Conservation (phyloP, 1,140 invertebrate species). For the Calephelis virginiensis region DNA sequence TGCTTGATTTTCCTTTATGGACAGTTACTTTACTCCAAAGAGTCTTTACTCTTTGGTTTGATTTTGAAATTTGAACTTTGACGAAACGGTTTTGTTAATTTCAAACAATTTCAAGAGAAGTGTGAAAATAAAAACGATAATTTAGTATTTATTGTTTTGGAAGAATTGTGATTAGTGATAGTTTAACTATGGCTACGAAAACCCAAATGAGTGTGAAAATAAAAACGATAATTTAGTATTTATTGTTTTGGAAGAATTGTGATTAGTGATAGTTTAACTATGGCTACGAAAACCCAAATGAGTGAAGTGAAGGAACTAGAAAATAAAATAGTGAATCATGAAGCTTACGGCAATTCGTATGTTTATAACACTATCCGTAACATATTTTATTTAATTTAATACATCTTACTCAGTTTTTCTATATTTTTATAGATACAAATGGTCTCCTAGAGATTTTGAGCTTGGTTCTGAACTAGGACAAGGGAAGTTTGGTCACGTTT, state of each 20-base stretch:
- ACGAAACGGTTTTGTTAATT: no score
- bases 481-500: slow-evolving; percentile 96
- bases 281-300: slow-evolving; percentile 37
- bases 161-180: slow-evolving; percentile 21
- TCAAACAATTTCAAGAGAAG: no score
- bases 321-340: slow-evolving; percentile 61
- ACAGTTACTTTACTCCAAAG: no score
- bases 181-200: slow-evolving; percentile 38
- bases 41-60: no score
- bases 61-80: no score
- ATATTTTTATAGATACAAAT: slow-evolving; percentile 81
- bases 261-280: slow-evolving; percentile 28
- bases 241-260: neutral
- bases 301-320: slow-evolving; percentile 52
- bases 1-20: no score
- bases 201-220: slow-evolving; percentile 17
- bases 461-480: slow-evolving; percentile 90
- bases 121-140: no score
- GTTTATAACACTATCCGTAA: slow-evolving; percentile 20
- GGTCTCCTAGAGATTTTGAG: slow-evolving; percentile 90
- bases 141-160: no score
- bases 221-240: no score
- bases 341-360: slow-evolving; percentile 63
- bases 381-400: neutral
- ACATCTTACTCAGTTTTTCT: slow-evolving; percentile 6